A percentile compares a stretch with the other conserved stretches of the same genome.
Evolutionary conservation across 92 coral and sea anemone species (phyloP).

Genomic region (Epizoanthus rinbou): DNA sequence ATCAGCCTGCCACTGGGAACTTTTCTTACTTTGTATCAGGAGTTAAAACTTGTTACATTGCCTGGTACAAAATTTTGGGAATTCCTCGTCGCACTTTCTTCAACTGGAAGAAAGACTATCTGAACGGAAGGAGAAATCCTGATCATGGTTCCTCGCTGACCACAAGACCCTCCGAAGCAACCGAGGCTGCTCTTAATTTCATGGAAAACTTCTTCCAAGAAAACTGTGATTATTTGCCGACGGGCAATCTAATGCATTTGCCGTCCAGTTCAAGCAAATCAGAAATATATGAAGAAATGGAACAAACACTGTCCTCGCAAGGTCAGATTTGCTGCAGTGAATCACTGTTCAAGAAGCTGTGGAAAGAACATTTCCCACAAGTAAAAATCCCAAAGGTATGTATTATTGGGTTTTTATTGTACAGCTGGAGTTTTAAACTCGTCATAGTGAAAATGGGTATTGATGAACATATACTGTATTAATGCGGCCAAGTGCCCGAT

Average conservation of each 20-base stretch:
- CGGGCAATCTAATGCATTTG: slow-evolving; percentile 48
- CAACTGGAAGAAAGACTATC: slow-evolving; percentile 52
- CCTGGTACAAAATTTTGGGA: slow-evolving; percentile 59
- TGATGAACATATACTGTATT: no score
- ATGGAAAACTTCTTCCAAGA: slow-evolving; percentile 48
- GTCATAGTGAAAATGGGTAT: no score
- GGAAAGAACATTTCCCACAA: slow-evolving; percentile 46
- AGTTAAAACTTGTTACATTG: slow-evolving; percentile 46
- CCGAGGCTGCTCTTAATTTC: slow-evolving; percentile 39
- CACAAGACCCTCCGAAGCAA: not conserved
- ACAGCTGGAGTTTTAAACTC: not conserved
- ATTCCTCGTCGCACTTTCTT: slow-evolving; percentile 58
- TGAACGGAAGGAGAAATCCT: slow-evolving; percentile 40
- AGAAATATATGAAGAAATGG: slow-evolving; percentile 49
- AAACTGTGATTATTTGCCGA: not conserved
- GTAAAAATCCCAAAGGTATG: slow-evolving; percentile 52
- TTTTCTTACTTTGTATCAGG: slow-evolving; percentile 50
- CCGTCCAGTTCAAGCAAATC: slow-evolving; percentile 42
- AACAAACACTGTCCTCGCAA: slow-evolving; percentile 36
- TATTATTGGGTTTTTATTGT: not conserved
- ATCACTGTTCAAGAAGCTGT: slow-evolving; percentile 20
- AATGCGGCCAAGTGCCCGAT: no score
- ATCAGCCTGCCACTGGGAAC: slow-evolving; percentile 52
- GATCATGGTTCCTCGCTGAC: slow-evolving; percentile 52
- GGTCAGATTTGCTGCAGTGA: slow-evolving; percentile 27